These are phyloP conservation scores for Acrocyrtus sp. DNA, from an alignment of 2,888 invertebrate species.

Conservation along the genomic window DNA sequence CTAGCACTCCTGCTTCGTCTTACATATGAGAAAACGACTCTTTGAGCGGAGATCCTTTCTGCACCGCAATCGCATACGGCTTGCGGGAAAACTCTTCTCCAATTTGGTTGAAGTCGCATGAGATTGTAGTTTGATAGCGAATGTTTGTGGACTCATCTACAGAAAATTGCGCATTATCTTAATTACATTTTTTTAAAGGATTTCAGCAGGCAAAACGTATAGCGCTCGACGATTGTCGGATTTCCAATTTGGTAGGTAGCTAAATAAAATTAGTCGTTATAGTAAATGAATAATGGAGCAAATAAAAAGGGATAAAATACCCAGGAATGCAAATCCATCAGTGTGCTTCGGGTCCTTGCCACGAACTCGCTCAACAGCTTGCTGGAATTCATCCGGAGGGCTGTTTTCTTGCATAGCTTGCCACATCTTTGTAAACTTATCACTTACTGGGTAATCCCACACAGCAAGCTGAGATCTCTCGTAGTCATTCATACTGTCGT, in stretches of 20 bases:
- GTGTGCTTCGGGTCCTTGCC: conserved; percentile 72
- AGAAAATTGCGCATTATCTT: no score
- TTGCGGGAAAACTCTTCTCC: conserved; percentile 98
- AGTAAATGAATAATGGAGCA: no score
- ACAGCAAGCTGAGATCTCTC: conserved; percentile 95
- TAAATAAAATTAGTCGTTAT: no score
- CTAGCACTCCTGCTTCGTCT: no score
- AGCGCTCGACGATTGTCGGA: no score
- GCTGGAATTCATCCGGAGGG: conserved; percentile 81
- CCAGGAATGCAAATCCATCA: conserved; percentile 91
- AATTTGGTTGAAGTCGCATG: conserved; percentile 89
- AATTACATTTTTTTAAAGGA: no score
- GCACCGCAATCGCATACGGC: conserved; percentile 96
- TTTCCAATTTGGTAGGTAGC: no score
- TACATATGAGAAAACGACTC: conserved; percentile 96
- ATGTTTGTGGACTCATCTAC: conserved; percentile 92
- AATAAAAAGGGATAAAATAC: no score
- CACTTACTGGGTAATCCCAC: conserved; percentile 99
- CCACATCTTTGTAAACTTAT: conserved; percentile 99
- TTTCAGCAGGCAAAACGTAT: no score
- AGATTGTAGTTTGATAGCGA: conserved; percentile 80
- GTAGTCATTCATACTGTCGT: conserved; percentile 88
- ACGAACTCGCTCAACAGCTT: conserved; percentile 80
- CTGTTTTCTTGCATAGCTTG: conserved; percentile 91
- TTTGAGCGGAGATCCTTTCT: conserved; percentile 93